Evolutionary conservation across 2,888 invertebrate species (phyloP).

Genomic region (Netelia inedita): DNA sequence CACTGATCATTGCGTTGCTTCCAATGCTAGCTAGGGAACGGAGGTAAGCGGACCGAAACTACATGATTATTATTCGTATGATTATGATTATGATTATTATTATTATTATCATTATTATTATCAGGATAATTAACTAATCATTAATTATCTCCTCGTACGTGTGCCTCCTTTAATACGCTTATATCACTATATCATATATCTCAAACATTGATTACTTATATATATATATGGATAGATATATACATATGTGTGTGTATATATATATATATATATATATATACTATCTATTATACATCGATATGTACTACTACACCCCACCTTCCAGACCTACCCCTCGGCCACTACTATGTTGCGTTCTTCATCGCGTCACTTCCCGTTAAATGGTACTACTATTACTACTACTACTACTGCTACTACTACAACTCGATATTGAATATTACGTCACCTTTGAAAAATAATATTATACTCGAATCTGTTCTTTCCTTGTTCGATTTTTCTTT

Average conservation of each 20-base stretch:
- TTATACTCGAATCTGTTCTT: not conserved
- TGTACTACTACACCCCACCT: slow-evolving; percentile 49
- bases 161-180: slow-evolving; percentile 63
- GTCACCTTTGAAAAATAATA: not conserved
- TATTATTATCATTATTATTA: slow-evolving; percentile 39
- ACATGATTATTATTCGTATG: slow-evolving; percentile 56
- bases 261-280: slow-evolving; percentile 31
- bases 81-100: slow-evolving; percentile 50
- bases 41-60: slow-evolving; percentile 81
- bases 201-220: slow-evolving; percentile 40
- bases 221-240: not conserved
- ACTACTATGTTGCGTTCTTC: slow-evolving; percentile 53
- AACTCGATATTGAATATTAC: slow-evolving; percentile 36
- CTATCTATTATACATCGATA: slow-evolving; percentile 23
- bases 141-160: slow-evolving; percentile 64
- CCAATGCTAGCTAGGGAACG: slow-evolving; percentile 84
- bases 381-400: slow-evolving; percentile 24
- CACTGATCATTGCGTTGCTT: slow-evolving; percentile 83
- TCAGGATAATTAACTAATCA: slow-evolving; percentile 56
- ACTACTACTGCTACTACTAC: not conserved
- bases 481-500: slow-evolving; percentile 3
- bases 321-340: slow-evolving; percentile 53
- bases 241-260: slow-evolving; percentile 3
- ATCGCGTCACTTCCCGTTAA: slow-evolving; percentile 39
- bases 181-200: slow-evolving; percentile 61